Conservation (phyloP, 2,888 invertebrate species). For the Heliconius hortense region DNA sequence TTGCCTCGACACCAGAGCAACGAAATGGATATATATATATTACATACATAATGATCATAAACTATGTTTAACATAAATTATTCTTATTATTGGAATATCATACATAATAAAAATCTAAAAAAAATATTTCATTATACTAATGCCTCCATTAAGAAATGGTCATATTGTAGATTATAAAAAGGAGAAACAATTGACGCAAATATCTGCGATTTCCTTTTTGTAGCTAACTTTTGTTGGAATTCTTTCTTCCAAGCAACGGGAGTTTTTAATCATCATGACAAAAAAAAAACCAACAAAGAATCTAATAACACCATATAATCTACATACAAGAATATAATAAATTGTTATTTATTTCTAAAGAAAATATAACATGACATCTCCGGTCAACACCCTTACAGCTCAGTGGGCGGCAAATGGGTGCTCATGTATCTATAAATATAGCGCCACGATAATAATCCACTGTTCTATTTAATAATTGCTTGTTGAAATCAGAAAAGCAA, state of each 20-base stretch:
- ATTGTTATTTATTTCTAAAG: constrained; percentile 38
- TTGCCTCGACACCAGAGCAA: no score
- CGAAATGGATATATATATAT: no score
- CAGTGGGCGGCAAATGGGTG: constrained; percentile 70
- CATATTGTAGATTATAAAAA: constrained; percentile 13
- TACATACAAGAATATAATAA: constrained; percentile 32
- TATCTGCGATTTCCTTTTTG: constrained; percentile 27
- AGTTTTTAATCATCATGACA: constrained; percentile 41
- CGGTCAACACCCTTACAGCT: constrained; percentile 63
- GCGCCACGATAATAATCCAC: constrained; percentile 65
- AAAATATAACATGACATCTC: constrained; percentile 52
- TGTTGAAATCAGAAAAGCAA: constrained; percentile 54
- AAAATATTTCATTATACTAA: constrained; percentile 14
- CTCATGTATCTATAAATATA: constrained; percentile 67
- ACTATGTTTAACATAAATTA: background rate
- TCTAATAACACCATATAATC: constrained; percentile 27
- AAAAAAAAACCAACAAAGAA: constrained; percentile 40
- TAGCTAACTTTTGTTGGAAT: constrained; percentile 25
- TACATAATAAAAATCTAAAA: background rate
- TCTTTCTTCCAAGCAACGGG: constrained; percentile 50
- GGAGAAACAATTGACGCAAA: constrained; percentile 34
- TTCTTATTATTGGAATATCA: background rate
- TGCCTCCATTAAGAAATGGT: background rate
- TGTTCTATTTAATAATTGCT: constrained; percentile 65
- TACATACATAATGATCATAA: background rate